Percentiles rank a stretch among this genome's conserved stretches.
Conservation (phyloP, 1,140 invertebrate genomes). For the Trichonephila clavata region DNA sequence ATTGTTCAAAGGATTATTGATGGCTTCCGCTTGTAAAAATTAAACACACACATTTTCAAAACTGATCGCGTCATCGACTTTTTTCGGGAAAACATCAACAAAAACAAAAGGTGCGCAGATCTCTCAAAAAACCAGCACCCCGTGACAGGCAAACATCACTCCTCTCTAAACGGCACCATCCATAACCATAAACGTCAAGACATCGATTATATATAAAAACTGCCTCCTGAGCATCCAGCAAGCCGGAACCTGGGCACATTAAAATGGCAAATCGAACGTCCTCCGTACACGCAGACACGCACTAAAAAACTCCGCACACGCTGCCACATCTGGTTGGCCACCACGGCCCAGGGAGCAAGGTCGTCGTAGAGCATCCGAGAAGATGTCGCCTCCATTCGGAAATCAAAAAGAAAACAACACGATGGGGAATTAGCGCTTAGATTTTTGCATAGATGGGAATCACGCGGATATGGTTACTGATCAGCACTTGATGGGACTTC, state of each 20-base stretch:
- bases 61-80: too few species aligned
- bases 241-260: conserved; percentile 17
- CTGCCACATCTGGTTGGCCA: conserved; percentile 34
- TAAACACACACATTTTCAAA: too few species aligned
- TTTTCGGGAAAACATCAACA: too few species aligned
- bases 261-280: conserved; percentile 10
- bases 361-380: background rate
- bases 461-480: background rate
- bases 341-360: conserved; percentile 47
- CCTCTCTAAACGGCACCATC: background rate
- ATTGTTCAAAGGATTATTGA: too few species aligned
- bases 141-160: background rate
- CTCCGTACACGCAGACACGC: conserved; percentile 18
- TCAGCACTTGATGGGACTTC: background rate
- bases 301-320: conserved; percentile 19
- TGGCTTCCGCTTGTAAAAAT: too few species aligned
- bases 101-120: too few species aligned
- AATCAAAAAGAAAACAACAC: background rate
- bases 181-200: background rate
- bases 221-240: background rate
- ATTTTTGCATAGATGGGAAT: background rate
- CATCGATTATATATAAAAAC: conserved; percentile 9
- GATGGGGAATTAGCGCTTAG: background rate
- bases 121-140: background rate
- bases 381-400: background rate